phyloP scores from a whole-genome alignment of 2,113 vertebrate species.

The Thinocorus orbignyianus region DNA sequence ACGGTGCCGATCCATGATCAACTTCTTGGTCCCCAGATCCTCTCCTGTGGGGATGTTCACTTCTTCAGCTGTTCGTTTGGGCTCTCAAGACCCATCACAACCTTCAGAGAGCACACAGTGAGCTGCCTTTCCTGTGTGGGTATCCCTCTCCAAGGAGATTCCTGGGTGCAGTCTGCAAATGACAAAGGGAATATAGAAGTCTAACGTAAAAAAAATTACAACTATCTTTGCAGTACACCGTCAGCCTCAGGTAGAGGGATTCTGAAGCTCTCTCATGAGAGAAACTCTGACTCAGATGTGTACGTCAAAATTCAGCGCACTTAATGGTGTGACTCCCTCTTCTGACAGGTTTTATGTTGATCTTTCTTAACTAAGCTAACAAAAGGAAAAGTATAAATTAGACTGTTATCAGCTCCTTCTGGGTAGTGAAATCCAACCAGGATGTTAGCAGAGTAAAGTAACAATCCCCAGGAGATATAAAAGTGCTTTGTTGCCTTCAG shows the following conservation, averaged over 20 bases:
- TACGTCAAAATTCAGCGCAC: not conserved
- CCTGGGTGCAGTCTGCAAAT: not conserved
- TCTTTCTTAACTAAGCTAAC: not conserved
- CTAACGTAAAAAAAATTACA: not conserved
- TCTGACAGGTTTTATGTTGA: not conserved
- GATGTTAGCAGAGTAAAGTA: not conserved
- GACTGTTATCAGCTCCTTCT: not conserved
- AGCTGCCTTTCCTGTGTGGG: not conserved
- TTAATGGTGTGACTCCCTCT: not conserved
- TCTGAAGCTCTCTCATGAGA: not conserved
- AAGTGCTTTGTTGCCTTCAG: not conserved
- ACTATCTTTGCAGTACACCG: not conserved
- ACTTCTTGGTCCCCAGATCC: not conserved
- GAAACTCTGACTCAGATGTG: not conserved
- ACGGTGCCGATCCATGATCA: fast-evolving
- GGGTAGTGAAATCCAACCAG: not conserved
- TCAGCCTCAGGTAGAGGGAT: not conserved
- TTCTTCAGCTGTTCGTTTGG: not conserved
- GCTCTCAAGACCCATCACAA: not conserved
- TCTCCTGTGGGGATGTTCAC: not conserved
- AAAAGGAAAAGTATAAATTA: not conserved
- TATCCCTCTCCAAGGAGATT: not conserved
- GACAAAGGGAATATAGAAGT: not conserved
- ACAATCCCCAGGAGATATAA: not conserved
- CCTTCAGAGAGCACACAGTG: not conserved